phyloP scores from a whole-genome alignment of 1,140 invertebrate species.

The Ips typographus region DNA sequence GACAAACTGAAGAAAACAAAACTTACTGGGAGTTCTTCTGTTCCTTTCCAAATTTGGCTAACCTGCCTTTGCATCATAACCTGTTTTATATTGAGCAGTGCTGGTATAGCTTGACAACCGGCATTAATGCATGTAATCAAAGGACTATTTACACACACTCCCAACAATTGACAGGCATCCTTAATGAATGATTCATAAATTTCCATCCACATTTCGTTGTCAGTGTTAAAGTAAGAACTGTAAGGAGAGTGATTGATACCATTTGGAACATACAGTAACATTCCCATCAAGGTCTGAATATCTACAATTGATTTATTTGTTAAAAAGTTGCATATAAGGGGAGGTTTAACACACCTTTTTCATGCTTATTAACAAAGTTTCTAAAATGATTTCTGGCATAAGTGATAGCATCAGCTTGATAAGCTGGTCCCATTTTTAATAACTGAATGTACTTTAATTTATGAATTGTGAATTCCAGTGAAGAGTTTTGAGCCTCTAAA shows the following conservation, averaged over 20 bases:
- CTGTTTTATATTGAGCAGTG: conserved; percentile 91
- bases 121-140: conserved; percentile 78
- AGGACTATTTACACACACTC: conserved; percentile 79
- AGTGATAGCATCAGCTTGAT: conserved; percentile 75
- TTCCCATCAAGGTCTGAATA: conserved; percentile 87
- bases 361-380: conserved; percentile 77
- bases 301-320: conserved; percentile 53
- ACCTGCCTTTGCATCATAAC: conserved; percentile 96
- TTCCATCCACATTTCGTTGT: conserved; percentile 77
- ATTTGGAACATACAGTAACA: conserved; percentile 77
- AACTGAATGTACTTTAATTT: conserved; percentile 57
- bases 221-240: conserved; percentile 64
- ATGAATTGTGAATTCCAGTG: conserved; percentile 86
- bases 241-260: conserved; percentile 83
- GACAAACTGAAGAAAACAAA: neutral
- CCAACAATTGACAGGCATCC: conserved; percentile 89
- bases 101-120: conserved; percentile 90
- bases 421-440: conserved; percentile 64
- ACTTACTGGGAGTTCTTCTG: conserved; percentile 93
- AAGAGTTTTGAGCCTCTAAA: conserved; percentile 68
- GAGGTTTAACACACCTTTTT: conserved; percentile 64
- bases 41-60: conserved; percentile 89
- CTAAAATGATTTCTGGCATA: conserved; percentile 87
- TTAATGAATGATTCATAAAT: conserved; percentile 83
- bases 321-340: conserved; percentile 15